These are phyloP conservation scores for Glyptemys insculpta DNA, from an alignment of 2,797 vertebrate genomes.

Conservation along the genomic window DNA sequence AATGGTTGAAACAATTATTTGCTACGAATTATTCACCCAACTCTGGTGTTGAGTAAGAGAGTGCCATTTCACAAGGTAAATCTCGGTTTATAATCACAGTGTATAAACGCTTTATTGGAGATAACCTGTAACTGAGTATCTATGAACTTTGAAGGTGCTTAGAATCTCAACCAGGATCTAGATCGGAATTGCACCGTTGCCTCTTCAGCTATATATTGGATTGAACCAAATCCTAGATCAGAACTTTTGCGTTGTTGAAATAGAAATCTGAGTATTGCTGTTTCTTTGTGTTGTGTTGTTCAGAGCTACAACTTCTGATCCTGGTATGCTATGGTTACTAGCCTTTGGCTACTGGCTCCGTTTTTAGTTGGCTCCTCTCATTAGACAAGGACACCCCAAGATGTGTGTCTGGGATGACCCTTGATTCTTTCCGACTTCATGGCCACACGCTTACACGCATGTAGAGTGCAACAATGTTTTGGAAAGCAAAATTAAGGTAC, in stretches of 20 bases:
- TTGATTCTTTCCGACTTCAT: not conserved
- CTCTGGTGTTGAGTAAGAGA: not conserved
- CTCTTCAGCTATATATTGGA: not conserved
- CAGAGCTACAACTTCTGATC: not conserved
- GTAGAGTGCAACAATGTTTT: not conserved
- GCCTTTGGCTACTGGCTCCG: not conserved
- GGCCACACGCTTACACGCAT: not conserved
- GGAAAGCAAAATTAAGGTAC: not conserved
- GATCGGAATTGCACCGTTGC: not conserved
- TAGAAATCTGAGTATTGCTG: not conserved
- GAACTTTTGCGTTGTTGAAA: not conserved
- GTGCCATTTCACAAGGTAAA: rapidly evolving
- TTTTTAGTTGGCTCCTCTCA: not conserved
- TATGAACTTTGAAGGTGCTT: not conserved
- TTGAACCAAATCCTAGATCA: not conserved
- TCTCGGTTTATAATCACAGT: not conserved
- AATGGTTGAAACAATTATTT: not conserved
- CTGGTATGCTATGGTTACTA: not conserved
- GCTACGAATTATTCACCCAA: not conserved
- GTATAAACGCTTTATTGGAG: not conserved
- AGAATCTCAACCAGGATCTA: not conserved
- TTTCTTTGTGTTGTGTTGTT: not conserved
- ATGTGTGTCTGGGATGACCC: not conserved
- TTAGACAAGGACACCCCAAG: not conserved
- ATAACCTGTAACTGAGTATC: not conserved